Evolutionary conservation across 2,113 vertebrate genomes (phyloP), one percentile per base, ranked within the genome.

Genomic region (Pica pica): DNA sequence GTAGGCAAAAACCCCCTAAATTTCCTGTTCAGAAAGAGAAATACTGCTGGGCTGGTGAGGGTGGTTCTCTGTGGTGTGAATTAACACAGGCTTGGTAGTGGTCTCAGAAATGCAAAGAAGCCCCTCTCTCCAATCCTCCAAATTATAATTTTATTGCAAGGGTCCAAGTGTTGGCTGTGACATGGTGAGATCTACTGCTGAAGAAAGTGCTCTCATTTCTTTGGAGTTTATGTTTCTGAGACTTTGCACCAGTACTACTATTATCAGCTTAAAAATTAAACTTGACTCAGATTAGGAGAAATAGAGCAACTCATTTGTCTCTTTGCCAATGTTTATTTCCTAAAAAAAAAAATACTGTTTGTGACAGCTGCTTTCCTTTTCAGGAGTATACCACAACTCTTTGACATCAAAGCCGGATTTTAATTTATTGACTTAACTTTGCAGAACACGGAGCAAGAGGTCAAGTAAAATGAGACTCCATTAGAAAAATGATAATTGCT

Each of bases 331-430:
- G 42, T 73, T 93, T 91, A 84, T 85, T 91, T 87, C 71, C 55
- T 35, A 27, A 75, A 63, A 61, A 39, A 30, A 60, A 31, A 53
- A 9, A 42, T 2, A 35, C 13, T 69, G 26, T 31, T 91, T 94
- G 65, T 95, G 91, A 83, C 81, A 94, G 67, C 57, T 95, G 57
- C 61, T 93, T 89, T 91, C 37, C 69, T 91, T 95, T 95, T 68
- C 70, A 94, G 67, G 46, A 83, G 14, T 68, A 68, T 44, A 49
- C 20, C 23, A 68, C 21, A 57, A 69, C 27, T 91, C 57, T 79
- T 76, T n/a, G 70, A 83, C 82, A 95, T 95, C 67, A 90, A 94
- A 95, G 84, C 33, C 70, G 63, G 50, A 42, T 87, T 94, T 87
- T 80, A 76, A 93, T 90, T 93, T 80, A 95, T 69, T 86, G 85